phyloP scores from a whole-genome alignment of 1,140 invertebrate genomes.

The Eriosoma lanigerum region DNA sequence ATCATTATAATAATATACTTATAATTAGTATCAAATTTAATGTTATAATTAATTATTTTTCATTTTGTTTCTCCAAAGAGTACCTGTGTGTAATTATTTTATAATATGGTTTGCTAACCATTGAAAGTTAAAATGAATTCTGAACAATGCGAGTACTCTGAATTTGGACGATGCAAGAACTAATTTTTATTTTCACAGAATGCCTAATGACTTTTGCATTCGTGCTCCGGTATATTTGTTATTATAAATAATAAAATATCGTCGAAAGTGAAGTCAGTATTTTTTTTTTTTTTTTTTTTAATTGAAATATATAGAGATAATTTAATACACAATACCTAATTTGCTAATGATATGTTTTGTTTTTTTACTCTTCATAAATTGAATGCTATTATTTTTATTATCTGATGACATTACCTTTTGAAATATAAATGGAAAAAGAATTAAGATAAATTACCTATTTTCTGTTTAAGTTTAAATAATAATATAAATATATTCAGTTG shows the following conservation, averaged over 20 bases:
- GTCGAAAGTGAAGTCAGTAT: background rate
- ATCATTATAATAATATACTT: no score
- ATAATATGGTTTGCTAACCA: no score
- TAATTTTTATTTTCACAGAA: constrained; percentile 1
- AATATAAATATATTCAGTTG: no score
- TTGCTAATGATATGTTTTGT: background rate
- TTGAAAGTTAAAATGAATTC: background rate
- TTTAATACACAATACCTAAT: background rate
- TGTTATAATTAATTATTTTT: background rate
- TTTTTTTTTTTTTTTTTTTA: background rate
- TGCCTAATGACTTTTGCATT: background rate
- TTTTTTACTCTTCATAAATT: no score
- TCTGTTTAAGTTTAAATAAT: no score
- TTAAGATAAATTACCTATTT: no score
- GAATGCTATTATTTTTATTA: no score
- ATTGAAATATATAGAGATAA: constrained; percentile 12
- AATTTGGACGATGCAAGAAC: background rate
- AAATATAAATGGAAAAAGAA: no score
- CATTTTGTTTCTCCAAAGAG: background rate
- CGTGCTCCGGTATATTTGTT: background rate
- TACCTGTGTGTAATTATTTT: no score
- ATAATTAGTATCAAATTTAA: no score
- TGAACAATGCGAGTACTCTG: background rate
- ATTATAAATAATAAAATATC: background rate
- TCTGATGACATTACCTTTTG: no score